Base-by-base conservation (phyloP, 2,797 vertebrate species). In the Astyanax mexicanus region DNA sequence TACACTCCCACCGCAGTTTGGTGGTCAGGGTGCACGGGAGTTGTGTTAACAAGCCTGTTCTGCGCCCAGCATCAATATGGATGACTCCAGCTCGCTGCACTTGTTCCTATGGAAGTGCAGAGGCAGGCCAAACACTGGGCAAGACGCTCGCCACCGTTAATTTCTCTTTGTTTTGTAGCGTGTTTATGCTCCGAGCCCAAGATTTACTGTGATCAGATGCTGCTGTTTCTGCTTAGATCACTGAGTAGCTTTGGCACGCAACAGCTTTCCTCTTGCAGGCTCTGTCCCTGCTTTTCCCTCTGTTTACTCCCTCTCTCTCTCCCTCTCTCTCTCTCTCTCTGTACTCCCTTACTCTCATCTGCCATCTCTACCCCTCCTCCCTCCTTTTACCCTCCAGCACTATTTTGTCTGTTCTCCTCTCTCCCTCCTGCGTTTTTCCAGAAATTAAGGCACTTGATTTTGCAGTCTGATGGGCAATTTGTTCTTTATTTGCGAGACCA, bases 21-120 rank as follows among this genome's bases (percentile, higher is more conserved):
- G 84, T 85, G 82, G 84, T 83, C 82, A 80, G 82, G 80, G 80
- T 85, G 84, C 85, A 81, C 42, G 29, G 83, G 83, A 88, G 86
- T 86, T 86, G 87, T 90, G 88, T 90, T 90, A 89, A 91, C 88
- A 90, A 88, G 86, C 87, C 85, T 88, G 87, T 86, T 87, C 84
- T 84, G 85, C 84, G 86, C 89, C 87, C 88, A 86, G 82, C 88
- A 91, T 93, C 90, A 89, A 91, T 92, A 91, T 92, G 90, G 87
- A 91, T 92, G 88, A 77, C 80, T 89, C 80, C 82, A 80, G 81
- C 86, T 86, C 85, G 81, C 88, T 86, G 83, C 83, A 88, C 84
- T 88, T 86, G 84, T 80, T 76, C 86, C 85, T 57, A 85, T 88
- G 86, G 87, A 81, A 88, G 84, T 89, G 84, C 84, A 72, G 86